These are phyloP conservation scores for Sebastes diploproa DNA, from an alignment of 2,797 vertebrate species.

Conservation along the genomic window DNA sequence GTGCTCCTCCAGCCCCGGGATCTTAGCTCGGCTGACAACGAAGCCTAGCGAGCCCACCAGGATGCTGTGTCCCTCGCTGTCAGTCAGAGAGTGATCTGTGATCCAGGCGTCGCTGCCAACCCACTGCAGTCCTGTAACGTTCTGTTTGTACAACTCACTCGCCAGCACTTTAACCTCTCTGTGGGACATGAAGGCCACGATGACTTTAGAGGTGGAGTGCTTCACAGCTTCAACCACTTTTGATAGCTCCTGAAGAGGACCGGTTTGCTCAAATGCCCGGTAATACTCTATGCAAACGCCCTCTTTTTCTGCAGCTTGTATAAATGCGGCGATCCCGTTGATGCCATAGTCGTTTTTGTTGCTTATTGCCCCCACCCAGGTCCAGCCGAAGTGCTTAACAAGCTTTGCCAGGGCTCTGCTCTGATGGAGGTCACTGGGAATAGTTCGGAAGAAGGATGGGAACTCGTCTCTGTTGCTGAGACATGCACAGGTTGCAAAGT, in stretches of 20 bases:
- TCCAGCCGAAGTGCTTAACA: constrained; percentile 74
- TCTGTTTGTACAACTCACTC: constrained; percentile 63
- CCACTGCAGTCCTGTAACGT: constrained; percentile 67
- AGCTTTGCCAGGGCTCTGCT: constrained; percentile 74
- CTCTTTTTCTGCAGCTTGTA: constrained; percentile 62
- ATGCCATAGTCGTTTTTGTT: constrained; percentile 71
- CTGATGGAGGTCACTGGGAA: constrained; percentile 78
- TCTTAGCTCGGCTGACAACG: constrained; percentile 70
- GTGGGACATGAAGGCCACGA: constrained; percentile 72
- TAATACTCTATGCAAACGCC: constrained; percentile 76
- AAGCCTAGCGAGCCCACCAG: constrained; percentile 80
- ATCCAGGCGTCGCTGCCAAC: constrained; percentile 85
- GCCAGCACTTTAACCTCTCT: constrained; percentile 69
- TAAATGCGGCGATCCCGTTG: constrained; percentile 66
- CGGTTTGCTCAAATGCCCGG: constrained; percentile 71
- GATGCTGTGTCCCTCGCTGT: constrained; percentile 62
- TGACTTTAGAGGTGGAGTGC: constrained; percentile 68
- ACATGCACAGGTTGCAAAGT: constrained; percentile 80
- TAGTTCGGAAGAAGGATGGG: constrained; percentile 78
- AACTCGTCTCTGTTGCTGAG: constrained; percentile 74
- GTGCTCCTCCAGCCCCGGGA: constrained; percentile 76
- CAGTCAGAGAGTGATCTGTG: constrained; percentile 78
- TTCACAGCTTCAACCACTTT: constrained; percentile 64
- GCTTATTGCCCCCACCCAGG: constrained; percentile 74
- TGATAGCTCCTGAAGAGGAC: constrained; percentile 42